These are phyloP conservation scores for Aproaerema taeniolella DNA, from an alignment of 2,888 invertebrate genomes.

Conservation along the genomic window DNA sequence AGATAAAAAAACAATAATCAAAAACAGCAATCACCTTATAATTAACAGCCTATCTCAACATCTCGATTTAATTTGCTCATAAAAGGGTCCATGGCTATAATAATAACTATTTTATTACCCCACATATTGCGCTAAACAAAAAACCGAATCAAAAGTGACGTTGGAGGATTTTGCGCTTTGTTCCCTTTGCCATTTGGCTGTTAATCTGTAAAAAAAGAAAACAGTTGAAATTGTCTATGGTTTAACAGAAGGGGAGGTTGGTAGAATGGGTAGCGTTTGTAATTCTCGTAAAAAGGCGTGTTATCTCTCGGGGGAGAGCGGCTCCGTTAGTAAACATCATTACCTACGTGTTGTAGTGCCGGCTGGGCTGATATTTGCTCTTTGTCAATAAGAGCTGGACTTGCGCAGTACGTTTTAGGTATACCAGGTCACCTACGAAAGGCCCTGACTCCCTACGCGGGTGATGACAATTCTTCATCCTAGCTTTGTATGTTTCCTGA, in stretches of 20 bases:
- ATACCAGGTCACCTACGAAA: too few species aligned
- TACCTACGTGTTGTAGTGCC: conserved; percentile 28
- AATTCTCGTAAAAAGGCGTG: conserved; percentile 62
- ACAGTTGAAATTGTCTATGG: conserved; percentile 6
- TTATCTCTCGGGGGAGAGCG: conserved; percentile 62
- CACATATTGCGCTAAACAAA: conserved; percentile 7
- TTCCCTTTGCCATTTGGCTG: conserved; percentile 3
- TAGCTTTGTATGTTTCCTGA: too few species aligned
- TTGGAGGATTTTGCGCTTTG: conserved; percentile 1
- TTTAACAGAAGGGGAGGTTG: conserved; percentile 30
- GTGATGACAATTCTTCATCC: too few species aligned
- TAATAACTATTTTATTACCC: conserved; percentile 5
- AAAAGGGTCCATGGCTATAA: conserved; percentile 5
- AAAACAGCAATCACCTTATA: neutral
- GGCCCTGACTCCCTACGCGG: too few species aligned
- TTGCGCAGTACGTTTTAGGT: too few species aligned
- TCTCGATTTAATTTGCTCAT: conserved; percentile 8
- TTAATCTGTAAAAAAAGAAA: conserved; percentile 9
- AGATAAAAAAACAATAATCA: neutral
- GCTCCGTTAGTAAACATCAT: conserved; percentile 64
- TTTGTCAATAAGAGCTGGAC: conserved; percentile 1
- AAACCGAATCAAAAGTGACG: neutral
- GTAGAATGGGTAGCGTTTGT: conserved; percentile 40
- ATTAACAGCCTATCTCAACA: conserved; percentile 5
- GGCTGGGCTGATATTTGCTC: conserved; percentile 3